Base-by-base conservation (phyloP, 2,888 invertebrate genomes). In the Cecidostiba fungosa region DNA sequence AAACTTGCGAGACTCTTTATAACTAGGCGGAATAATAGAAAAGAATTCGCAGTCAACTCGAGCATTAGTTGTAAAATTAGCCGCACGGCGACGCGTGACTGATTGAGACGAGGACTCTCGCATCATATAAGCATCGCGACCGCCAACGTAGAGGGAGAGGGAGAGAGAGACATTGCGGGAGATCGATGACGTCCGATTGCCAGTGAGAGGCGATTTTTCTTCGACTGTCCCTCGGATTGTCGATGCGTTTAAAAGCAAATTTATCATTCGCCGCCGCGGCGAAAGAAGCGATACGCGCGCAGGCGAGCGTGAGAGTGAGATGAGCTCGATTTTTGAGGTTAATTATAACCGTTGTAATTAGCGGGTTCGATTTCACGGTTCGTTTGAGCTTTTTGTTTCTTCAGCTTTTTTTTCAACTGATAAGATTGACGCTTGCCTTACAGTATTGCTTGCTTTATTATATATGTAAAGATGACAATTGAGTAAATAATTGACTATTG, bases 181-280 rank as follows among this genome's bases (percentile, higher is more conserved):
- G 74, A 81, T 81, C 81, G 66, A 62, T 74, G 70, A 62, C 74
- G 81, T 74, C 6, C 62, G 62, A 66, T 73, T 32, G 74, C 74
- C 12, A 62, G 26, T 39, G 72, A 54, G 69, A 80, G 70, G 32
- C 73, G 32, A 73, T 82, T 82, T 82, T 82, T 74, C 74, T 66
- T 43, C 26, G 32, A 23, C 8, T 26, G 73, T 19, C 32, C 1
- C 80, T 36, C 16, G 66, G 26, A 23, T 47, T 66, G 47, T 69
- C 66, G 82, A 82, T 74, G 62, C 47, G 73, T 70, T 62, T 80
- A 72, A 76, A 54, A 77, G 77, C 39, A 70, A 82, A 82, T 82
- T 69, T 77, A 82, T 82, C 77, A 82, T 77, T 77, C 23, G 77
- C 23, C 16, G 66, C 16, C 16, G n/a, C 43, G 32, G 32, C 36